Base-by-base conservation (phyloP, 2,888 invertebrate species). In the Orgyia antiqua region DNA sequence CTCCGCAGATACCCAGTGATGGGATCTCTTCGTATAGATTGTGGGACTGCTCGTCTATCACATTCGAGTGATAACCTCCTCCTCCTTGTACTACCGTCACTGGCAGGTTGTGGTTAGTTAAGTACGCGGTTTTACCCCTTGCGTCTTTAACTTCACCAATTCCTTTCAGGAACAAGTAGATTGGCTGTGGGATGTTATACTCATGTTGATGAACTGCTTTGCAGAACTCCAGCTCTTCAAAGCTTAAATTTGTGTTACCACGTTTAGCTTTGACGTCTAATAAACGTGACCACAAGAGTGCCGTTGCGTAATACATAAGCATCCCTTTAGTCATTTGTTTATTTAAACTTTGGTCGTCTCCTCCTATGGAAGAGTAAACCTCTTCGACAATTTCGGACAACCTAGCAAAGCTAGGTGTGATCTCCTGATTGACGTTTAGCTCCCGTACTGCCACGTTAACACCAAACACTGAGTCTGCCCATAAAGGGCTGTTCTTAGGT, bases 21-120 rank as follows among this genome's bases (percentile, higher is more conserved):
- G 28, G 28, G 2, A 28, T 28, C 13, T 28, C 28, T 28, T 28
- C 28, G 29, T 29, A 29, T 13, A 29, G 29, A 15, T 23, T 23
- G n/a, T 15, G 29, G 6, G 13, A 1, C 2, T 6, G 10, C 4
- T 7, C 8, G 10, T 10, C 13, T 9, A 29, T 23, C 0, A n/a
- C n/a, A 1, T 4, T 3, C 1, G 15, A n/a, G n/a, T 29, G 29
- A 11, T 29, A 29, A 10, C 29, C 29, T 2, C 29, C 29, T 2
- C 9, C 2, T 0, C 29, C 29, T 29, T 23, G 23, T 1, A 10
- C 21, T 7, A 29, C 15, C 10, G 23, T 15, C 2, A 1, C 10
- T 5, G 29, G 23, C 3, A 29, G 15, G 1, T 4, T 3, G 10
- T 29, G 29, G 15, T 29, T 9, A 1, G n/a, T 3, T 1, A 28